Percentiles rank a stretch among this genome's conserved stretches.
phyloP scores from a whole-genome alignment of 2,888 invertebrate genomes.

The Hedya salicella region DNA sequence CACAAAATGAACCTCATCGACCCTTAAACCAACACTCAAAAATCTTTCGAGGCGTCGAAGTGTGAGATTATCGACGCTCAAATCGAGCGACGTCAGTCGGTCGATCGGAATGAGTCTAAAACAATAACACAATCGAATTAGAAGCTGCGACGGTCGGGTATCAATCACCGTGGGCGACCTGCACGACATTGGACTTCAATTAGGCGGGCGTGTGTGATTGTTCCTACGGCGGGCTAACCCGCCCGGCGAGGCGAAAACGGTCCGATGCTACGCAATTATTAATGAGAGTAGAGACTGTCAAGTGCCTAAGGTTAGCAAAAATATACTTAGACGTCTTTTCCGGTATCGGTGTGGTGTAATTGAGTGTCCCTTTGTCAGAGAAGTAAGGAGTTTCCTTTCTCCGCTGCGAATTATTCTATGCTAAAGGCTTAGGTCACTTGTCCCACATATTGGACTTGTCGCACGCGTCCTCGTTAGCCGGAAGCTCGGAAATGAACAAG shows the following conservation, averaged over 20 bases:
- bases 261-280: conserved; percentile 18
- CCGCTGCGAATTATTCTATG: conserved; percentile 55
- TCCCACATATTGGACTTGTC: conserved; percentile 77
- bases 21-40: conserved; percentile 44
- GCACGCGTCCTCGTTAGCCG: conserved; percentile 66
- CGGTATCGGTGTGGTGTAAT: not conserved
- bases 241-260: conserved; percentile 25
- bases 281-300: no score
- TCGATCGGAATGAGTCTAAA: conserved; percentile 65
- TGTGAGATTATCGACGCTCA: conserved; percentile 25
- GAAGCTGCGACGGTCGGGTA: conserved; percentile 74
- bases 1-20: conserved; percentile 52
- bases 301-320: not conserved
- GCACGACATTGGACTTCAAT: conserved; percentile 84
- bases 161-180: conserved; percentile 82
- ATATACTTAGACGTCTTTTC: not conserved
- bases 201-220: conserved; percentile 81
- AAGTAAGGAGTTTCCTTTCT: conserved; percentile 24
- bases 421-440: conserved; percentile 79
- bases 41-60: conserved; percentile 49
- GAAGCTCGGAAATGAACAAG: conserved; percentile 66
- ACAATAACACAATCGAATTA: conserved; percentile 81
- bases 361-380: conserved; percentile 6
- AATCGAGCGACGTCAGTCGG: conserved; percentile 15
- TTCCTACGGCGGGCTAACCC: conserved; percentile 39